phyloP scores from a whole-genome alignment of 1,140 invertebrate genomes.

The Acyrthosiphon pisum region DNA sequence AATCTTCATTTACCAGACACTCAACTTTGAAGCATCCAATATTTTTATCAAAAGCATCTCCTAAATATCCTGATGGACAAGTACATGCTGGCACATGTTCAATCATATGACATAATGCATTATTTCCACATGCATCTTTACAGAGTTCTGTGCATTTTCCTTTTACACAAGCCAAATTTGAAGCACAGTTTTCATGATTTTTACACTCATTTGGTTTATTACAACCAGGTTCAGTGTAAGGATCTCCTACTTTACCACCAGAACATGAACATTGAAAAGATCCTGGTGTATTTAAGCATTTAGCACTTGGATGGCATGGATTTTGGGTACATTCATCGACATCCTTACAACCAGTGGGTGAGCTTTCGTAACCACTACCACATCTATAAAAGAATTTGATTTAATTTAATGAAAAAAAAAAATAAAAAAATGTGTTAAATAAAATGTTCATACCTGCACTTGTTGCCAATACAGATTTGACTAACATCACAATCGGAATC shows the following conservation, averaged over 20 bases:
- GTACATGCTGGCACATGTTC: constrained; percentile 66
- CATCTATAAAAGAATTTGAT: constrained; percentile 50
- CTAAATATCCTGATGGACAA: constrained; percentile 76
- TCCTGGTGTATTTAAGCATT: constrained; percentile 76
- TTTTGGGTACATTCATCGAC: constrained; percentile 75
- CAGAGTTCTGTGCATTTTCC: constrained; percentile 84
- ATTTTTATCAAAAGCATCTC: constrained; percentile 70
- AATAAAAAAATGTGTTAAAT: background rate
- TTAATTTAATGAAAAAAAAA: constrained; percentile 39
- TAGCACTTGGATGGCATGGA: constrained; percentile 76
- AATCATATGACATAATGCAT: constrained; percentile 72
- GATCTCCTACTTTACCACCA: constrained; percentile 76
- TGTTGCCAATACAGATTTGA: constrained; percentile 80
- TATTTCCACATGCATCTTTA: constrained; percentile 78
- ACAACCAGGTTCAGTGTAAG: constrained; percentile 71
- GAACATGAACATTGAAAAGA: constrained; percentile 82
- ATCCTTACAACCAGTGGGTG: constrained; percentile 70
- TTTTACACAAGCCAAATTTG: constrained; percentile 76
- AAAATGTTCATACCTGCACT: constrained; percentile 70
- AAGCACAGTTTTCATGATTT: constrained; percentile 78
- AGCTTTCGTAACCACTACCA: constrained; percentile 63
- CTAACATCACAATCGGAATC: constrained; percentile 80
- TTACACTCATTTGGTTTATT: constrained; percentile 83
- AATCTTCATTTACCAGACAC: constrained; percentile 82
- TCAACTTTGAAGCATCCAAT: constrained; percentile 76